phyloP scores from a whole-genome alignment of 2,113 vertebrate species.

The Atractosteus spatula region DNA sequence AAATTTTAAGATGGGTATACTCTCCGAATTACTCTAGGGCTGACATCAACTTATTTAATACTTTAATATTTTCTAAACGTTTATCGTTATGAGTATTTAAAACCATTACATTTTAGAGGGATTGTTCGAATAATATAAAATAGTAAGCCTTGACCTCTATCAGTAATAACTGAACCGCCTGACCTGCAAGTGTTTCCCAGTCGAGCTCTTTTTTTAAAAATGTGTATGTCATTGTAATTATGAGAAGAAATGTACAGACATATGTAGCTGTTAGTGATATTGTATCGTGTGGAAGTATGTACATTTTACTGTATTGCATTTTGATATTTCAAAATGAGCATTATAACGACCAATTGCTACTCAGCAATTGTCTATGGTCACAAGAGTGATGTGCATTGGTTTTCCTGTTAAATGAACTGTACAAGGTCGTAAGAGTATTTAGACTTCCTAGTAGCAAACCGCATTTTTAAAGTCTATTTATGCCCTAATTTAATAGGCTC shows the following conservation, averaged over 20 bases:
- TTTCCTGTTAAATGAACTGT: slow-evolving; percentile 14
- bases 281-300: slow-evolving; percentile 25
- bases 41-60: too few species aligned
- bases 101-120: too few species aligned
- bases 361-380: slow-evolving; percentile 24
- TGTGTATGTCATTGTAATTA: slow-evolving; percentile 25
- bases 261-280: slow-evolving; percentile 26
- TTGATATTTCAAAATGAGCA: slow-evolving; percentile 27
- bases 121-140: too few species aligned
- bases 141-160: too few species aligned
- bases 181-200: too few species aligned
- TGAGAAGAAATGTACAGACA: slow-evolving; percentile 21
- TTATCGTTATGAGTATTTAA: too few species aligned
- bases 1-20: too few species aligned
- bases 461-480: slow-evolving; percentile 16
- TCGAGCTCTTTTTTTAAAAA: not conserved
- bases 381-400: slow-evolving; percentile 18
- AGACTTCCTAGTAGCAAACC: slow-evolving; percentile 14
- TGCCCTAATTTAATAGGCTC: slow-evolving; percentile 14
- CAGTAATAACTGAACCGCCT: too few species aligned
- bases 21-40: too few species aligned
- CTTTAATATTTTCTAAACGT: too few species aligned
- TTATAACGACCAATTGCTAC: slow-evolving; percentile 6
- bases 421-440: slow-evolving; percentile 11
- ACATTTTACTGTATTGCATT: slow-evolving; percentile 18